Evolutionary conservation across 2,888 invertebrate genomes (phyloP).

Genomic region (Dorcus hopei): DNA sequence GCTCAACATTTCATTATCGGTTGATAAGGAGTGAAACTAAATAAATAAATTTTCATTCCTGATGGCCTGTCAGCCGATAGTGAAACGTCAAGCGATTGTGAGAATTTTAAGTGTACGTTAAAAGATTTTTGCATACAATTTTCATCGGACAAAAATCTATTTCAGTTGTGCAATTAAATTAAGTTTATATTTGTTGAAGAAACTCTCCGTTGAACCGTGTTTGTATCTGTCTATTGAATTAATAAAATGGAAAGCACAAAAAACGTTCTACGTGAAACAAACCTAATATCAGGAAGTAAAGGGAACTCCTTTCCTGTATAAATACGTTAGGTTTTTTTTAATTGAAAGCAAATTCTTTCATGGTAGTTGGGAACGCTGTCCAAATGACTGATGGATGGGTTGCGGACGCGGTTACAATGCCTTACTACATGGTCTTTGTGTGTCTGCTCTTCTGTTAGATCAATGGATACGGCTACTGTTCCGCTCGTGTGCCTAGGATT

Average conservation of each 20-base stretch:
- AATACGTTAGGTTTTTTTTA: slow-evolving; percentile 26
- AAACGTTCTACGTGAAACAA: slow-evolving; percentile 4
- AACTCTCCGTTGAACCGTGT: no score
- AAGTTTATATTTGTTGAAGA: no score
- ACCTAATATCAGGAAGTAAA: slow-evolving; percentile 13
- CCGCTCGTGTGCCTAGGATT: slow-evolving; percentile 24
- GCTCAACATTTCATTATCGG: no score
- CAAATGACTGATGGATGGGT: slow-evolving; percentile 42
- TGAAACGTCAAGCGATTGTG: no score
- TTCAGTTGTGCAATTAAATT: no score
- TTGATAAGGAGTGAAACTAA: no score
- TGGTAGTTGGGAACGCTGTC: slow-evolving; percentile 40
- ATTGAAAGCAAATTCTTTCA: slow-evolving; percentile 43
- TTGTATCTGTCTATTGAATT: slow-evolving; percentile 2
- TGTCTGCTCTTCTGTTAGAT: slow-evolving; percentile 35
- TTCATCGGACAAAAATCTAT: no score
- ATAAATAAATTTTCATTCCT: no score
- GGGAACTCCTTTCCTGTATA: slow-evolving; percentile 11
- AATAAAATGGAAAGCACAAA: slow-evolving; percentile 3
- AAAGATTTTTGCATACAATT: no score
- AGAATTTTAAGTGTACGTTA: no score
- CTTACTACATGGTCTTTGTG: slow-evolving; percentile 40
- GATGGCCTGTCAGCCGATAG: no score
- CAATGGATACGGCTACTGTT: slow-evolving; percentile 31
- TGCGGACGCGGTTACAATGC: slow-evolving; percentile 38